Evolutionary conservation across 2,797 vertebrate species (phyloP), one percentile per base, ranked within the genome.

Genomic region (Brotula barbata): DNA sequence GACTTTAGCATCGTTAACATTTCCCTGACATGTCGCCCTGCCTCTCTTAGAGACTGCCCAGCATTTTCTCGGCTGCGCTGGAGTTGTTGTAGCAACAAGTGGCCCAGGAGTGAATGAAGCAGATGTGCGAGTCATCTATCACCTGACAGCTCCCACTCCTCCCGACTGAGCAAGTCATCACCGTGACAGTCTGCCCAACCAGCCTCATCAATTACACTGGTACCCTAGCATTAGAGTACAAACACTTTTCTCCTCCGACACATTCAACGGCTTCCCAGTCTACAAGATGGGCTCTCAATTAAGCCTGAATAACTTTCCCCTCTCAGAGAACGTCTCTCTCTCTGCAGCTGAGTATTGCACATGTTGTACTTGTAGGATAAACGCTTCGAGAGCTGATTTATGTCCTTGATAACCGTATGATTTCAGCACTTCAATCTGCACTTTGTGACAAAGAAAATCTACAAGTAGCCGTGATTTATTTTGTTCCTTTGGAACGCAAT

Each of bases 61-160:
- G 87, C 93, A 94, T 97, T 95, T 94, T 93, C 92, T 89, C 67
- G 63, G 78, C 91, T 49, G 69, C 82, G 31, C 77, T 86, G 77
- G 77, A 82, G 91, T 97, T 94, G 94, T 93, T 93, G 91, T 94
- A 94, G 94, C 92, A 94, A 98, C 94, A 80, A 68, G 90, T 84
- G 85, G 91, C 91, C 81, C 87, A 83, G 87, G 88, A 89, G 89
- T 95, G 92, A 94, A 92, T 93, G 92, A 93, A 93, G 88, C 92
- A 93, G 89, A 94, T 94, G 92, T 90, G 91, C 89, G 63, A 88
- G 88, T 85, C 90, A 90, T 94, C 93, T 89, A 92, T 94, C 92
- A 92, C 87, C 82, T 80, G 49, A 88, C 88, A 91, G 85, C 88
- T 91, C 84, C 89, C 88, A 84, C 90, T 87, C 89, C 92, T 75